phyloP scores from a whole-genome alignment of 1,140 invertebrate genomes.

The Zaprionus lachaisei region DNA sequence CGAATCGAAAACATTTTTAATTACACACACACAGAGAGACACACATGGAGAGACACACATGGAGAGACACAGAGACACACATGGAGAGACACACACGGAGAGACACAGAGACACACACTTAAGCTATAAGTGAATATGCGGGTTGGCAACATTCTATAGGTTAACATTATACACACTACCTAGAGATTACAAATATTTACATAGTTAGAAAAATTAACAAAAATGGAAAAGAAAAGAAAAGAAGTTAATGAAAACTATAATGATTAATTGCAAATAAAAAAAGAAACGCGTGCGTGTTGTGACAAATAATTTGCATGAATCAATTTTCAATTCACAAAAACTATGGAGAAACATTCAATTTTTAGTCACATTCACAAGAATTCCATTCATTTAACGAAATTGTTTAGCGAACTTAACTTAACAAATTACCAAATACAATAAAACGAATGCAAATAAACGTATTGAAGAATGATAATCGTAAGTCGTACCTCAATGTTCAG shows the following conservation, averaged over 20 bases:
- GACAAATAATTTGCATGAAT: slow-evolving; percentile 76
- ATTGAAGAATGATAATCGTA: slow-evolving; percentile 80
- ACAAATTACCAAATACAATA: slow-evolving; percentile 59
- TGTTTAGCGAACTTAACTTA: slow-evolving; percentile 8
- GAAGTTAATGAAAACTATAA: neutral
- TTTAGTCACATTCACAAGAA: neutral
- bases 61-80: slow-evolving; percentile 6
- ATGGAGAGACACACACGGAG: neutral
- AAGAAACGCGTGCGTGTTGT: slow-evolving; percentile 65
- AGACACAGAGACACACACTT: slow-evolving; percentile 2
- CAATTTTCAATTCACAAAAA: slow-evolving; percentile 50
- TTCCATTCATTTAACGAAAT: neutral
- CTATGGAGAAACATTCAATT: slow-evolving; percentile 32
- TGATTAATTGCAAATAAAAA: slow-evolving; percentile 10
- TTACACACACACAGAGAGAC: slow-evolving; percentile 34
- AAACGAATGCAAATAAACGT: slow-evolving; percentile 62
- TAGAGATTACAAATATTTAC: slow-evolving; percentile 49
- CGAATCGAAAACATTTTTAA: slow-evolving; percentile 65
- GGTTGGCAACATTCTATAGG: slow-evolving; percentile 73
- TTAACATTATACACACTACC: slow-evolving; percentile 74
- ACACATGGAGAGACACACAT: neutral
- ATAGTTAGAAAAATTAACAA: slow-evolving; percentile 68
- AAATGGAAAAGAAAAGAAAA: neutral
- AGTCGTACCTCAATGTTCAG: slow-evolving; percentile 82
- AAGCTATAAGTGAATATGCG: slow-evolving; percentile 57